Percentiles rank a stretch among this genome's conserved stretches.
Conservation (phyloP, 2,888 invertebrate genomes). For the Diloba caeruleocephala region DNA sequence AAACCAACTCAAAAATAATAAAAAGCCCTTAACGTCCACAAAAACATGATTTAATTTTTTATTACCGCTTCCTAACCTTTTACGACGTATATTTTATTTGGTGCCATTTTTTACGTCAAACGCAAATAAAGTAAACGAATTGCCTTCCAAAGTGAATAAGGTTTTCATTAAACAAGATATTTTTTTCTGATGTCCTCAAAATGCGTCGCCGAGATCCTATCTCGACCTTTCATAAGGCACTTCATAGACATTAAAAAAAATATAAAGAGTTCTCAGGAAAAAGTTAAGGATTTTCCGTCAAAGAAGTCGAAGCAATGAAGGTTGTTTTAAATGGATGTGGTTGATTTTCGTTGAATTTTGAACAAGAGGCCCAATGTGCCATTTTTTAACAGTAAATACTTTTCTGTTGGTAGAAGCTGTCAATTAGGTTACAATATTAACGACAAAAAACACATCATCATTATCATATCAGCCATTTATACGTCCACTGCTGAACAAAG, state of each 20-base stretch:
- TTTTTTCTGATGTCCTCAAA: conserved; percentile 58
- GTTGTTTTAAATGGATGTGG: conserved; percentile 52
- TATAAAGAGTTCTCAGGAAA: conserved; percentile 76
- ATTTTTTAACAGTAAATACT: too few relatives aligned
- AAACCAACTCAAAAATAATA: conserved; percentile 32
- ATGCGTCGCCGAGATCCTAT: conserved; percentile 55
- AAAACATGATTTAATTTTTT: conserved; percentile 43
- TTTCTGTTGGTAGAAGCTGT: too few relatives aligned
- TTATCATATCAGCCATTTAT: too few relatives aligned
- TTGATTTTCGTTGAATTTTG: too few relatives aligned
- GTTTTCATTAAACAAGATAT: conserved; percentile 56
- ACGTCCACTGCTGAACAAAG: too few relatives aligned
- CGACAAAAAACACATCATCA: too few relatives aligned
- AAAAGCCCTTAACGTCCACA: conserved; percentile 22
- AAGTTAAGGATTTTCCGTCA: conserved; percentile 68
- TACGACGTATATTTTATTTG: conserved; percentile 39
- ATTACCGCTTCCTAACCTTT: conserved; percentile 43
- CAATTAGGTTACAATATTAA: too few relatives aligned
- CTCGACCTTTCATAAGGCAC: conserved; percentile 72
- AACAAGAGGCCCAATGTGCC: too few relatives aligned
- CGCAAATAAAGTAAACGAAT: conserved; percentile 47
- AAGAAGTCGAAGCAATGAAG: conserved; percentile 5
- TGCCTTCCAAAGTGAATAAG: conserved; percentile 41
- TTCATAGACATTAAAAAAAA: conserved; percentile 78
- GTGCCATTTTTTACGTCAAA: conserved; percentile 44